Evolutionary conservation across 2,113 vertebrate genomes (phyloP).

Genomic region (Cyphomyrus plagiostoma): DNA sequence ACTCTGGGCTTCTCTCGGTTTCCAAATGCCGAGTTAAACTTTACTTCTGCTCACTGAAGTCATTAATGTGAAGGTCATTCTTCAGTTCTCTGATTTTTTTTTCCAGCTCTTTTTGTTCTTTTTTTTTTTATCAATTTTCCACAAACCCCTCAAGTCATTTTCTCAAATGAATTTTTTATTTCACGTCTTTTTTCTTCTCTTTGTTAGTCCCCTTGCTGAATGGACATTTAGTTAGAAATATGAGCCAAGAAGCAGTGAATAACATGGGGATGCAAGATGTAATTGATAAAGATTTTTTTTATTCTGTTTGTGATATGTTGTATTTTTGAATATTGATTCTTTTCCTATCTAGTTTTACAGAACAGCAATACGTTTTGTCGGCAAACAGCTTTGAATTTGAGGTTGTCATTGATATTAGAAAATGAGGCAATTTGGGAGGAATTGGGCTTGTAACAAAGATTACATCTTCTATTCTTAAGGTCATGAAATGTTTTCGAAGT

Average conservation of each 20-base stretch:
- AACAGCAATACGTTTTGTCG: conserved; percentile 11
- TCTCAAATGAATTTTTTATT: conserved; percentile 25
- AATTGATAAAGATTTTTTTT: conserved; percentile 50
- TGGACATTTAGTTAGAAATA: conserved; percentile 38
- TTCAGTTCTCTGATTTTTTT: background rate
- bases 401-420: background rate
- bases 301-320: conserved; percentile 45
- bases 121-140: conserved; percentile 23
- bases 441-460: background rate
- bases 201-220: conserved; percentile 40
- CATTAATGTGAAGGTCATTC: background rate
- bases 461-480: background rate
- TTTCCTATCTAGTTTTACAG: conserved; percentile 33
- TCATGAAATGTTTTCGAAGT: background rate
- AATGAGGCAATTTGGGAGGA: background rate
- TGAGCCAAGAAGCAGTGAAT: conserved; percentile 28
- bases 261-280: conserved; percentile 58
- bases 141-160: background rate
- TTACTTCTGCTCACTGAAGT: background rate
- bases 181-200: background rate
- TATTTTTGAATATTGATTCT: conserved; percentile 51
- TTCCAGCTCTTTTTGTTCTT: background rate
- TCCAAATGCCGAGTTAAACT: background rate
- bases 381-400: background rate
- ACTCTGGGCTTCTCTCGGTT: background rate